Percentiles rank a stretch among this genome's conserved stretches.
Conservation (phyloP, 2,888 invertebrate genomes). For the Cephus sareptanus region DNA sequence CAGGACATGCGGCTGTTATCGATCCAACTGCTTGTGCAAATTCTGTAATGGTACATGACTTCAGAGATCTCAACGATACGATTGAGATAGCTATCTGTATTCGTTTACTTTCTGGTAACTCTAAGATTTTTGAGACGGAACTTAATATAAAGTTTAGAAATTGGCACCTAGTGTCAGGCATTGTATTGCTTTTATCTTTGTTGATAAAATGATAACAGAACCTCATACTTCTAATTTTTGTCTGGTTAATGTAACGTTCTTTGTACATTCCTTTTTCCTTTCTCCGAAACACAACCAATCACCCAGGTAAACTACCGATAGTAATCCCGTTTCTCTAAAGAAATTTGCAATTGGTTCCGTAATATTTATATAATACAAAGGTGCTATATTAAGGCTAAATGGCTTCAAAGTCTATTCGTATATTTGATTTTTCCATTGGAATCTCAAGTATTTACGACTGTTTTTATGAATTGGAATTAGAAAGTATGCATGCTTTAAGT, state of each 20-base stretch:
- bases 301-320: slow-evolving; percentile 1
- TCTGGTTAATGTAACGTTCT: not conserved
- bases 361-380: slow-evolving; percentile 12
- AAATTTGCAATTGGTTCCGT: not conserved
- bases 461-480: slow-evolving; percentile 20
- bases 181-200: slow-evolving; percentile 2
- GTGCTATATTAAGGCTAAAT: slow-evolving; percentile 21
- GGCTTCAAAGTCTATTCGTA: slow-evolving; percentile 23
- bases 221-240: not conserved
- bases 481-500: slow-evolving; percentile 24
- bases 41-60: slow-evolving; percentile 13
- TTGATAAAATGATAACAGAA: not conserved
- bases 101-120: slow-evolving; percentile 2
- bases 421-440: slow-evolving; percentile 15
- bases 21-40: slow-evolving; percentile 14
- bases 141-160: slow-evolving; percentile 4
- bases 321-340: not conserved
- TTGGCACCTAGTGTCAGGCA: not conserved
- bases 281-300: slow-evolving; percentile 4
- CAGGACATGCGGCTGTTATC: slow-evolving; percentile 29
- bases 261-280: too few relatives aligned
- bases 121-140: not conserved
- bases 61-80: not conserved
- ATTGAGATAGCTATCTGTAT: not conserved
- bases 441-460: slow-evolving; percentile 26